A percentile compares a stretch with the other conserved stretches of the same genome.
Conservation (phyloP, 1,140 invertebrate genomes). For the Platyscapa corneri region DNA sequence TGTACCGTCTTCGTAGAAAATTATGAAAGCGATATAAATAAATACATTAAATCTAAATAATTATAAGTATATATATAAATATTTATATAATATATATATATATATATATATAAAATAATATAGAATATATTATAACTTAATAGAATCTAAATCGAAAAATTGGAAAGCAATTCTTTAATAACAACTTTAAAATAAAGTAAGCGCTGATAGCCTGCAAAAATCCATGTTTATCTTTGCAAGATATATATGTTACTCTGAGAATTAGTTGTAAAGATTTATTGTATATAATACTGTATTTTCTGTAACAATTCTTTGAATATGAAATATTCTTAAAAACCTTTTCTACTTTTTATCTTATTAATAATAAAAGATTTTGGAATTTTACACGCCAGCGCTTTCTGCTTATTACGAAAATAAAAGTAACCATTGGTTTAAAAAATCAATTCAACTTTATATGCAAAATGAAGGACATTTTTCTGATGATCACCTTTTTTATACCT, state of each 20-base stretch:
- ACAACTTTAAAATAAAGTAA: neutral
- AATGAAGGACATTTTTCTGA: conserved; percentile 1
- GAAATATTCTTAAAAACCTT: conserved; percentile 12
- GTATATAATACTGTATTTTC: conserved; percentile 6
- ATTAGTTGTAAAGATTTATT: conserved; percentile 9
- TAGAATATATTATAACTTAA: conserved; percentile 35
- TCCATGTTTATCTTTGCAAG: conserved; percentile 15
- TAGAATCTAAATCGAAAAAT: conserved; percentile 24
- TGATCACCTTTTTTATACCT: neutral
- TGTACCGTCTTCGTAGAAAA: conserved; percentile 69
- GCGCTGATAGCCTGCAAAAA: conserved; percentile 19
- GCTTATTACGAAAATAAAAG: neutral
- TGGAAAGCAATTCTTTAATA: conserved; percentile 33
- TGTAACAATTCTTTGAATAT: neutral
- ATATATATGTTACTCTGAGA: neutral
- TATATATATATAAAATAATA: conserved; percentile 48
- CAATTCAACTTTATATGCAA: neutral
- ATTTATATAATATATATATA: conserved; percentile 51
- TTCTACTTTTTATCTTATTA: neutral
- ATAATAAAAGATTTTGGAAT: conserved; percentile 21
- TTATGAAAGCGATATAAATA: conserved; percentile 62
- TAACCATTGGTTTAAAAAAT: conserved; percentile 11
- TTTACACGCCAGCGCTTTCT: neutral
- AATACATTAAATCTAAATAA: conserved; percentile 56
- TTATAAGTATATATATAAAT: conserved; percentile 58